Conservation (phyloP, 2,113 vertebrate species). For the Colistium nudipinnis region DNA sequence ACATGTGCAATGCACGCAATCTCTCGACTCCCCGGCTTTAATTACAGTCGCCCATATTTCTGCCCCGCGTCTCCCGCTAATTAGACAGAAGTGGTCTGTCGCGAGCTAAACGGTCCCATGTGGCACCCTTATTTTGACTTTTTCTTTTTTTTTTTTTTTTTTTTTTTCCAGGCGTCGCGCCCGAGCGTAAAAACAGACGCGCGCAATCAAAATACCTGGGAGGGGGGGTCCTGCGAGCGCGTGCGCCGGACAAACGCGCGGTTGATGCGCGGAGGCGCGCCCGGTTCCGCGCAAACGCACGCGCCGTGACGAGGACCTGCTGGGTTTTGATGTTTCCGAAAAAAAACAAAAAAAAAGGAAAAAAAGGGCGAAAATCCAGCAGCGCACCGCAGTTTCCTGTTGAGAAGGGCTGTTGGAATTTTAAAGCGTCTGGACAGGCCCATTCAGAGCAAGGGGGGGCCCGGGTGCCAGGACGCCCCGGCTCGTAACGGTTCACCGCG, state of each 20-base stretch:
- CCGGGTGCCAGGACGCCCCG: constrained; percentile 54
- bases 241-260: background rate
- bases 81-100: constrained; percentile 81
- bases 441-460: constrained; percentile 55
- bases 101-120: constrained; percentile 80
- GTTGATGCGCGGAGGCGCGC: background rate
- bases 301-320: constrained; percentile 43
- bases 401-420: constrained; percentile 51
- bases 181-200: constrained; percentile 19
- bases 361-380: constrained; percentile 41
- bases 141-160: constrained; percentile 75
- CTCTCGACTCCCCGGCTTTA: constrained; percentile 52
- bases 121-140: constrained; percentile 73
- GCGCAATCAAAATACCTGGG: constrained; percentile 10
- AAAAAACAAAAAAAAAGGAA: constrained; percentile 24
- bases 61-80: constrained; percentile 74
- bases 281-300: background rate
- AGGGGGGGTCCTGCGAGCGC: constrained; percentile 5
- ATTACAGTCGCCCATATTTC: constrained; percentile 72
- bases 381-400: constrained; percentile 73
- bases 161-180: constrained; percentile 65
- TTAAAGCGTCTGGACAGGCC: constrained; percentile 50
- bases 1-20: constrained; percentile 51
- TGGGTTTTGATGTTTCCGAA: constrained; percentile 67
- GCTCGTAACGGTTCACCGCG: constrained; percentile 74